Base-by-base conservation (phyloP, 2,113 vertebrate species). In the Diadophis punctatus region DNA sequence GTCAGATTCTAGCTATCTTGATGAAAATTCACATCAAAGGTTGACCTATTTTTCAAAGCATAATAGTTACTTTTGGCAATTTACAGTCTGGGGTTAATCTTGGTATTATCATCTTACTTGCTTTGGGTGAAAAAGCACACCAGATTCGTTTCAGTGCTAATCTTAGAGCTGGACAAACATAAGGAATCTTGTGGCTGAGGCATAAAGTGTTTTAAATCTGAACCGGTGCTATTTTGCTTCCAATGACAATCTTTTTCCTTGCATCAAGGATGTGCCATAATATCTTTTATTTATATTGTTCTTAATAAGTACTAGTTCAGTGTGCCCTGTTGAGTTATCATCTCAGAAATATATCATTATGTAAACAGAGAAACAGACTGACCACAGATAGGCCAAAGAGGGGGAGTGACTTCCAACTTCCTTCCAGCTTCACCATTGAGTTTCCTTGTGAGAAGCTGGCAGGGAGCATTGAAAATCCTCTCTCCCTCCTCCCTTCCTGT, bases 1-100 rank as follows among this genome's bases (percentile, higher is more conserved):
- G 93, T 96, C 95, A 96, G 91, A 89, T 93, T 95, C 93, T 93
- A 93, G 68, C 95, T 92, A 92, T 93, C 90, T 88, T 95, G 89
- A 94, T 96, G 90, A 95, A 95, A 96, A 94, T 92, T 94, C 94
- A 97, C 92, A 96, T 96, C 95, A 96, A 96, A 97, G 94, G 88
- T 92, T 93, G 92, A 95, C 93, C 94, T 95, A 85, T 97, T 96
- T 97, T 89, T 94, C 94, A 95, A 95, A 89, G 94, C 95, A 92
- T 95, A 94, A 91, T 27, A 49, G 84, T 91, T 95, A 80, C 88
- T 49, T 93, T 90, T 80, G 90, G 88, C 56, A 93, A 93, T 93
- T 93, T 93, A 90, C 80, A 90, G 88, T 86, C 92, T 68, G 53
- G 88, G 58, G 48, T 90, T 86, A 93, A 90, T 92, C 74, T 90